Conservation (phyloP, 2,113 vertebrate genomes). For the Pogona vitticeps region DNA sequence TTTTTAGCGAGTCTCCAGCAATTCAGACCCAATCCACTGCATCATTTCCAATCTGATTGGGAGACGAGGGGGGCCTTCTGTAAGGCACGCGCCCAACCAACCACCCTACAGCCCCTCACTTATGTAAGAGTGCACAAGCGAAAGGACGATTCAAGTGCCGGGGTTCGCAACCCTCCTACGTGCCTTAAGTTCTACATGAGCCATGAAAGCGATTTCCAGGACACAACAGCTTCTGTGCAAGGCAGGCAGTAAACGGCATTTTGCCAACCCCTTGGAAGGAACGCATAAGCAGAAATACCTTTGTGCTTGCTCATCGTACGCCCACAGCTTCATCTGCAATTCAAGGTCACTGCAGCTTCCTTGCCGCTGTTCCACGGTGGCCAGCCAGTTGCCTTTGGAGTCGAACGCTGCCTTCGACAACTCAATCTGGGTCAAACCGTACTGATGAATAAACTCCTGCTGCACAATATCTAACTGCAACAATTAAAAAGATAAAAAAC, state of each 20-base stretch:
- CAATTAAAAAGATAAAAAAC: neutral
- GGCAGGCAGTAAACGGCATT: neutral
- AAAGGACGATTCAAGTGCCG: no score
- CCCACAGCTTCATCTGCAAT: slow-evolving; percentile 90
- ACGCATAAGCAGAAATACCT: slow-evolving; percentile 75
- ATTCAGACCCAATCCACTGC: no score
- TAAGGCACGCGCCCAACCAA: no score
- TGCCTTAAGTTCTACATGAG: neutral
- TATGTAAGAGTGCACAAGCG: no score
- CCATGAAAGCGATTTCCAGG: neutral
- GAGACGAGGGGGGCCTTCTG: no score
- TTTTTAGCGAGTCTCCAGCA: no score
- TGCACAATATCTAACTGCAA: slow-evolving; percentile 94
- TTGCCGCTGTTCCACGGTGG: slow-evolving; percentile 89
- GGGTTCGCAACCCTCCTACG: neutral
- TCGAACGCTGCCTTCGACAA: slow-evolving; percentile 85
- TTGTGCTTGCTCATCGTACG: slow-evolving; percentile 81
- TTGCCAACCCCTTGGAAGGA: neutral
- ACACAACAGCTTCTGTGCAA: neutral
- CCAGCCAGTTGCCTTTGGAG: slow-evolving; percentile 83
- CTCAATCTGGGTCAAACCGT: slow-evolving; percentile 84
- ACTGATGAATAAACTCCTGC: slow-evolving; percentile 88
- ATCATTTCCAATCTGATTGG: no score
- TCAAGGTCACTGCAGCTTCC: slow-evolving; percentile 79
- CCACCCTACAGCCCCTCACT: no score